These are phyloP conservation scores for Aphelenchoides bicaudatus DNA, from an alignment of 2,888 invertebrate species.

Conservation along the genomic window DNA sequence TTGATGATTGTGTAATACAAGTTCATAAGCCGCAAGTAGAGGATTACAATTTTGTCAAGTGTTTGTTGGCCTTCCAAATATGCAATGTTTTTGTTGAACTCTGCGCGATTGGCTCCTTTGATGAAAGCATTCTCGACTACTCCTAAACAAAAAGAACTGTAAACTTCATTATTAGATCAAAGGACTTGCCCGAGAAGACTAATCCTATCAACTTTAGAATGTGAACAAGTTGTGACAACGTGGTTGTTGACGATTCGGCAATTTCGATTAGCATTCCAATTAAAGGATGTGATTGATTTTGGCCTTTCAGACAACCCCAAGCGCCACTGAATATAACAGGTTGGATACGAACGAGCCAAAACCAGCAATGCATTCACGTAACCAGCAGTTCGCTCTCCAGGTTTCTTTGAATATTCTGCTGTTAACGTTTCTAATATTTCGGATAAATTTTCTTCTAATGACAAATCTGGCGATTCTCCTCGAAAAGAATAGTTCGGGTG, in stretches of 20 bases:
- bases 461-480: slow-evolving; percentile 17
- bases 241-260: slow-evolving; percentile 2
- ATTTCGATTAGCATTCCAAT: slow-evolving; percentile 5
- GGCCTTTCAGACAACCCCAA: slow-evolving; percentile 4
- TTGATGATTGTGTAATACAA: slow-evolving; percentile 43
- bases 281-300: slow-evolving; percentile 2
- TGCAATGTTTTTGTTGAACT: background rate
- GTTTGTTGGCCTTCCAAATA: slow-evolving; percentile 1
- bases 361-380: slow-evolving; percentile 19
- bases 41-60: slow-evolving; percentile 17
- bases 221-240: background rate
- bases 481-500: slow-evolving; percentile 25
- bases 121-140: slow-evolving; percentile 11
- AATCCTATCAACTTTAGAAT: background rate
- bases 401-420: slow-evolving; percentile 17
- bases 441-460: slow-evolving; percentile 26
- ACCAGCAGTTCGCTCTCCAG: slow-evolving; percentile 15
- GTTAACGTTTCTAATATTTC: slow-evolving; percentile 16
- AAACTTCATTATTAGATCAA: too few relatives aligned
- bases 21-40: slow-evolving; percentile 36
- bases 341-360: slow-evolving; percentile 20
- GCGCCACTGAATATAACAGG: slow-evolving; percentile 13
- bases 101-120: background rate
- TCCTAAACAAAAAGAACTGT: too few relatives aligned
- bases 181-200: background rate